These are phyloP conservation scores for Dinoponera quadriceps DNA, from an alignment of 1,140 invertebrate genomes.

Conservation along the genomic window DNA sequence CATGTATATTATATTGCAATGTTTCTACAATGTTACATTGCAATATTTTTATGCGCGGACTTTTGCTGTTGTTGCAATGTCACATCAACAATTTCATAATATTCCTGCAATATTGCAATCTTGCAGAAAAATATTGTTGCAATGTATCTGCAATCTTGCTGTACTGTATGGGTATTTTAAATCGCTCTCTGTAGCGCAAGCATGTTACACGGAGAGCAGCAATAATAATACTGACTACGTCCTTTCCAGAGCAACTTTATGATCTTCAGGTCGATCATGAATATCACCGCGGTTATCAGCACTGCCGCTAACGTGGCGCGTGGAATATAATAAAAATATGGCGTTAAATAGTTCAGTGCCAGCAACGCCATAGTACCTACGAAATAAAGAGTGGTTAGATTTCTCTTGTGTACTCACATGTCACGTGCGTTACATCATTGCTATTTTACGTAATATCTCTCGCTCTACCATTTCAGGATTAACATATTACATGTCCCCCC, in stretches of 20 bases:
- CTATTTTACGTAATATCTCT: neutral
- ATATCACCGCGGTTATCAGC: constrained; percentile 90
- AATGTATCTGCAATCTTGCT: too few species aligned
- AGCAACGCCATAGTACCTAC: constrained; percentile 87
- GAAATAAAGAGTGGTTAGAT: constrained; percentile 56
- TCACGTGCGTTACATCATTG: neutral
- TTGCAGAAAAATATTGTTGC: too few species aligned
- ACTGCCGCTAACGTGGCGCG: constrained; percentile 88
- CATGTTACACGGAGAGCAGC: constrained; percentile 14
- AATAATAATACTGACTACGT: constrained; percentile 85
- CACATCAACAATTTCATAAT: too few species aligned
- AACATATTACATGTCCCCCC: too few species aligned
- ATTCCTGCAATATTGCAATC: too few species aligned
- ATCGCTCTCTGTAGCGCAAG: neutral
- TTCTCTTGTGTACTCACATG: neutral
- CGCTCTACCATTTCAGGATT: neutral
- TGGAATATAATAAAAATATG: constrained; percentile 91
- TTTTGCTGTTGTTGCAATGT: too few species aligned
- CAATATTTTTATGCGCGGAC: too few species aligned
- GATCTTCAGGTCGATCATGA: constrained; percentile 89
- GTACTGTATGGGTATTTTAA: too few species aligned
- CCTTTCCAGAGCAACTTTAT: constrained; percentile 88
- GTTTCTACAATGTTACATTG: too few species aligned
- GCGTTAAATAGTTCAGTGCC: constrained; percentile 88
- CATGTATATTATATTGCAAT: too few species aligned